These are phyloP conservation scores for Lineus longissimus DNA, from an alignment of 1,140 invertebrate species.

Conservation along the genomic window DNA sequence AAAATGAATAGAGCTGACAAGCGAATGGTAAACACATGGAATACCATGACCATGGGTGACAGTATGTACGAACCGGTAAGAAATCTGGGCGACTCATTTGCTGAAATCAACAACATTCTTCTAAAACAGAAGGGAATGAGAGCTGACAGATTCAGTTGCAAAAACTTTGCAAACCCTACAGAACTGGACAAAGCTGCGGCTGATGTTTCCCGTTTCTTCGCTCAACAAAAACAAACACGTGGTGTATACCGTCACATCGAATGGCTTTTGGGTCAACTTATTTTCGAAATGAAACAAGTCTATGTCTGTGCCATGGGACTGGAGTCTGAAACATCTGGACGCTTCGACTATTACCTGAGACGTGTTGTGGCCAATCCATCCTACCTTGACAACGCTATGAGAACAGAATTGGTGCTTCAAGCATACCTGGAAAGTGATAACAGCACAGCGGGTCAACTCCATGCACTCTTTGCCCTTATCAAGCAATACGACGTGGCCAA, in stretches of 20 bases:
- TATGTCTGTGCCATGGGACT: conserved; percentile 1
- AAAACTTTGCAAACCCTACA: conserved; percentile 7
- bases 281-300: neutral
- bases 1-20: conserved; percentile 1
- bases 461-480: neutral
- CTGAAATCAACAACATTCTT: conserved; percentile 1
- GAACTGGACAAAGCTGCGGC: neutral
- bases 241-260: neutral
- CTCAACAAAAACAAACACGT: neutral
- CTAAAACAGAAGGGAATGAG: conserved; percentile 2
- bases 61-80: neutral
- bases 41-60: conserved; percentile 5
- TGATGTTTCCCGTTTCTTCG: neutral
- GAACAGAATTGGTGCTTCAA: neutral
- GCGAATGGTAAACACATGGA: conserved; percentile 2
- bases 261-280: neutral
- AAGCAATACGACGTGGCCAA: neutral
- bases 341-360: conserved; percentile 3
- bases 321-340: neutral
- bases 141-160: conserved; percentile 4
- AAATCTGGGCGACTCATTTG: neutral
- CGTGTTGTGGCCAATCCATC: neutral
- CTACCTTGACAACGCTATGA: neutral
- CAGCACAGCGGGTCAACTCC: neutral
- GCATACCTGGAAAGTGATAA: conserved; percentile 4